A percentile compares a stretch with the other conserved stretches of the same genome.
These are phyloP conservation scores for Tiliacea citrago DNA, from an alignment of 2,888 invertebrate species.

Conservation along the genomic window DNA sequence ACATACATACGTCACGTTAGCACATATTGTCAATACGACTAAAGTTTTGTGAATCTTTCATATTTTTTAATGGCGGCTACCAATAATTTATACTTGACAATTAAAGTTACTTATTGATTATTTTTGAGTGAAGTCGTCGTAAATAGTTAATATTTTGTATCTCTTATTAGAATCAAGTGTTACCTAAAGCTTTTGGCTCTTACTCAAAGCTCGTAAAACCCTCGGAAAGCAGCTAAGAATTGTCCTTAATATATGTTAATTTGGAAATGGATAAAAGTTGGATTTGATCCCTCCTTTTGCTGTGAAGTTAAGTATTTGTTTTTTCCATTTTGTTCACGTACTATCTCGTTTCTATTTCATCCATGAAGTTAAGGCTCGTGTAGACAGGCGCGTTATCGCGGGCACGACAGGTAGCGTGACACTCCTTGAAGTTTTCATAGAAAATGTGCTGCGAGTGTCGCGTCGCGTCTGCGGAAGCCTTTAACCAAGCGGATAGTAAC, in stretches of 20 bases:
- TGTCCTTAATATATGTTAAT: constrained; percentile 15
- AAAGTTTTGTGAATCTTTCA: not conserved
- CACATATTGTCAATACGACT: not conserved
- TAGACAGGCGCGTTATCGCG: no score
- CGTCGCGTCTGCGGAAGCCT: no score
- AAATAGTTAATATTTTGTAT: not conserved
- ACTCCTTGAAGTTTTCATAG: no score
- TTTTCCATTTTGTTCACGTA: constrained; percentile 24
- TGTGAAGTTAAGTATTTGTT: not conserved
- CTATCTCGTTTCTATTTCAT: constrained; percentile 24
- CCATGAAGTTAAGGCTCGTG: not conserved
- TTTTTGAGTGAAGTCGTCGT: no score
- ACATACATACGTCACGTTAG: no score
- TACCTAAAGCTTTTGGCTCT: not conserved
- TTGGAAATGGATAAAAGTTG: constrained; percentile 23
- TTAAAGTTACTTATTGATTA: not conserved
- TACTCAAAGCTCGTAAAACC: constrained; percentile 9
- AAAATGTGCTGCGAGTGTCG: no score
- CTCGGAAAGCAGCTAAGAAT: constrained; percentile 3
- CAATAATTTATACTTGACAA: not conserved
- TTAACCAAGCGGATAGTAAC: constrained; percentile 31
- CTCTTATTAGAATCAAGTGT: not conserved
- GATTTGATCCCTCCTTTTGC: constrained; percentile 8
- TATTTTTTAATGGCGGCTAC: not conserved
- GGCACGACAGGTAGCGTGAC: no score